Evolutionary conservation across 1,140 invertebrate species (phyloP), one percentile per base, ranked within the genome.

Genomic region (Lordiphosa stackelbergi): DNA sequence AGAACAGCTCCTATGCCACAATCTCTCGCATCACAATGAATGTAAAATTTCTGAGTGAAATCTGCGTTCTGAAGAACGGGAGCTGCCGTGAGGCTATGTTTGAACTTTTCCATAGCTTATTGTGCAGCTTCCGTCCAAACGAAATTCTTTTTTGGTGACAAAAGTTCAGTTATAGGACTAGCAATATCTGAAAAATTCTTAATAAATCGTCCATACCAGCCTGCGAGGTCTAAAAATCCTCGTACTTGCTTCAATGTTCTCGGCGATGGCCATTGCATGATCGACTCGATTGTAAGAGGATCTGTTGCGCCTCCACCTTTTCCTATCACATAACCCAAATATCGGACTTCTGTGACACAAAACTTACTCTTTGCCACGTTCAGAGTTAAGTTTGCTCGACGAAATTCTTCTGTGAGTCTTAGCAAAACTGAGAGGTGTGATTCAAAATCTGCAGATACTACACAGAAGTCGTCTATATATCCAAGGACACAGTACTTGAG

Each of bases 241-340:
- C 45, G n/a, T 0, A 7, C 8, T 28, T 11, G 24, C 24, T 28
- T 24, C 35, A 4, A 28, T 22, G 24, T 37, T 38, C 28, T 11
- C 6, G 22, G 36, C 11, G 11, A n/a, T 13, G 36, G 13, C 11
- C 12, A 28, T 28, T 28, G 22, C 6, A 28, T 28, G 6, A 28
- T 28, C 5, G 24, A 28, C 6, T 28, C 13, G 9, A 53, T n/a
- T n/a, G n/a, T n/a, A n/a, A n/a, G n/a, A n/a, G n/a, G n/a, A n/a
- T n/a, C n/a, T n/a, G n/a, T n/a, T n/a, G n/a, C n/a, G n/a, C n/a
- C n/a, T n/a, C n/a, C n/a, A n/a, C n/a, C n/a, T n/a, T n/a, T n/a
- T n/a, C n/a, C n/a, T n/a, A n/a, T n/a, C n/a, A n/a, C n/a, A n/a
- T 36, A 53, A 5, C 49, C 49, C 9, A 53, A 22, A 38, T 51